A percentile compares a stretch with the other conserved stretches of the same genome.
Evolutionary conservation across 2,888 invertebrate species (phyloP).

Genomic region (Eristalinus sepulchralis): DNA sequence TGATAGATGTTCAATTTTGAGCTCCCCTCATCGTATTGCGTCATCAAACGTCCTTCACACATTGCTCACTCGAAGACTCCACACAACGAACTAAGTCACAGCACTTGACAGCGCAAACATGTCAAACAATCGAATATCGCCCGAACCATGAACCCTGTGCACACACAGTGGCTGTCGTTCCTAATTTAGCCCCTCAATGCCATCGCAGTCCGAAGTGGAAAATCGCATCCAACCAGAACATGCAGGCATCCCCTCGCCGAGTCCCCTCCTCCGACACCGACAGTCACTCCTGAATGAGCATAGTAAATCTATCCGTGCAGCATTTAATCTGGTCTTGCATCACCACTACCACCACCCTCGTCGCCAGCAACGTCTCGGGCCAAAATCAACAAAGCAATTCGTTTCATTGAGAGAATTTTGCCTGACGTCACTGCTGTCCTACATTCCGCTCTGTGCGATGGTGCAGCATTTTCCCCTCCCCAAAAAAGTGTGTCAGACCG

Average conservation of each 20-base stretch:
- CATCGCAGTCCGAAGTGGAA: constrained; percentile 5
- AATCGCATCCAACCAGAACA: constrained; percentile 7
- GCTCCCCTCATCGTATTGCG: too few relatives aligned
- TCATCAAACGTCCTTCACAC: too few relatives aligned
- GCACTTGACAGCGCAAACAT: constrained; percentile 7
- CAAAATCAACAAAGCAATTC: neutral
- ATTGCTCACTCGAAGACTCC: neutral
- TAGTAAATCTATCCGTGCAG: constrained; percentile 34
- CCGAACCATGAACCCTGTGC: constrained; percentile 16
- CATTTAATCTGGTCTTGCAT: constrained; percentile 18
- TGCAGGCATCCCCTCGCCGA: constrained; percentile 5
- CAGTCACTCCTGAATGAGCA: constrained; percentile 26
- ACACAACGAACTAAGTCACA: neutral
- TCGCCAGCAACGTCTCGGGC: neutral
- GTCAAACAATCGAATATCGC: constrained; percentile 20
- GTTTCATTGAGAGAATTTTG: constrained; percentile 24
- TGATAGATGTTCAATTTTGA: too few relatives aligned
- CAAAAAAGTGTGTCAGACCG: neutral
- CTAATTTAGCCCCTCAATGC: constrained; percentile 48
- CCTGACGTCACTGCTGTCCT: constrained; percentile 49
- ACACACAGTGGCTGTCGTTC: constrained; percentile 3
- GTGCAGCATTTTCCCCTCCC: neutral
- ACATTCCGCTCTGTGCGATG: neutral
- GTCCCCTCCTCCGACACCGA: neutral
- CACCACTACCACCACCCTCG: neutral